Base-by-base conservation (phyloP, 2,888 invertebrate genomes). In the Orthosia gracilis region DNA sequence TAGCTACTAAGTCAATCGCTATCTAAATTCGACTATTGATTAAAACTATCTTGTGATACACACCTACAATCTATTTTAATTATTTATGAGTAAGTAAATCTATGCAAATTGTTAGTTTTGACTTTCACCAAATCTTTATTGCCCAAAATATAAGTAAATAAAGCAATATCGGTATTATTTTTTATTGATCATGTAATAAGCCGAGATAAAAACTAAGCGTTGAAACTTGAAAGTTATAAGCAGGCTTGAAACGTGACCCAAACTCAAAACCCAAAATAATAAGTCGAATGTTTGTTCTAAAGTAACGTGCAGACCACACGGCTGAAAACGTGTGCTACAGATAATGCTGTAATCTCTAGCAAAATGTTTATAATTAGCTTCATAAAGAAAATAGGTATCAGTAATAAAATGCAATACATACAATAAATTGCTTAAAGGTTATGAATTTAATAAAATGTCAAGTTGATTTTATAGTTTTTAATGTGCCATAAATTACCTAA, bases 251-350 rank as follows among this genome's bases (percentile, higher is more conserved):
- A 73, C 73, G 64, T 83, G 72, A 67, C 40, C 17, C 47, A 70
- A 63, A 63, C 55, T 59, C 5, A 47, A 68, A 50, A 62, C 40
- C 45, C 21, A 72, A 79, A 83, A 54, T 78, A 65, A 57, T 17
- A 63, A 49, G 64, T 26, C 26, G 47, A 61, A 68, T 61, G 47
- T 68, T 80, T 80, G 52, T 26, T 12, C 31, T 15, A 66, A 52
- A 47, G 18, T 73, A 57, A 61, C 55, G 80, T 73, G 73, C 50
- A 26, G 3, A 26, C 55, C 31, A 62, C 76, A 40, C 23, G 23
- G 57, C 71, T 45, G 26, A 83, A 78, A 78, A 83, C 55, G 61
- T 66, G 70, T 40, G 59, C 47, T 47, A 15, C 49, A 78, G 57
- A 79, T 62, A 76, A 76, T 50, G 13, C 65, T 76, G 54, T 54